These are phyloP conservation scores for Leucoma salicis DNA, from an alignment of 2,888 invertebrate genomes.

Conservation along the genomic window DNA sequence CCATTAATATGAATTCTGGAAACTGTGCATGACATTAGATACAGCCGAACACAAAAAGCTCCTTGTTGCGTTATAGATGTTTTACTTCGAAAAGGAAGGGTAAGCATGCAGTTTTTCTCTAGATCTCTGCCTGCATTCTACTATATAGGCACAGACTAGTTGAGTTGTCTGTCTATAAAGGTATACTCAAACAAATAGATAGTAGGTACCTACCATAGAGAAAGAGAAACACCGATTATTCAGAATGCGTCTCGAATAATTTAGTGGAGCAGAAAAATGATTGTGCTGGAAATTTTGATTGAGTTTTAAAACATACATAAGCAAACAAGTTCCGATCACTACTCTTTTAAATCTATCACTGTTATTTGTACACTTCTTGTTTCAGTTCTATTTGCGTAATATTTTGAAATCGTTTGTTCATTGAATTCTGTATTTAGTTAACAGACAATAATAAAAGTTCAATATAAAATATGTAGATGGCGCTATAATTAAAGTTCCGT, in stretches of 20 bases:
- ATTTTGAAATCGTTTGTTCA: background rate
- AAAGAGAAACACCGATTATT: conserved; percentile 51
- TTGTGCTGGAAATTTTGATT: conserved; percentile 51
- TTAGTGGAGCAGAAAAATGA: conserved; percentile 53
- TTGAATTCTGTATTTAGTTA: background rate
- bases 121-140: too few relatives aligned
- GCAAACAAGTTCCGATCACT: too few relatives aligned
- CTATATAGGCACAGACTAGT: too few relatives aligned
- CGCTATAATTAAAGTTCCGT: conserved; percentile 38
- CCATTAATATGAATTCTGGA: too few relatives aligned
- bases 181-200: too few relatives aligned
- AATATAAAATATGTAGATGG: conserved; percentile 46
- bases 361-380: conserved; percentile 20
- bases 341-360: conserved; percentile 38
- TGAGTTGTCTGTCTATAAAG: too few relatives aligned
- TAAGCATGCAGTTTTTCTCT: too few relatives aligned
- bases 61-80: too few relatives aligned
- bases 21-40: too few relatives aligned
- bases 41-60: too few relatives aligned
- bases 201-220: too few relatives aligned
- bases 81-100: too few relatives aligned
- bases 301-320: conserved; percentile 38
- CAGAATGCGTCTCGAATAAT: conserved; percentile 53
- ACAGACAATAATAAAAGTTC: conserved; percentile 37
- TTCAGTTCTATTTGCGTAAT: conserved; percentile 16